Base-by-base conservation (phyloP, 2,113 vertebrate species). In the Anarhynchus alexandrinus region DNA sequence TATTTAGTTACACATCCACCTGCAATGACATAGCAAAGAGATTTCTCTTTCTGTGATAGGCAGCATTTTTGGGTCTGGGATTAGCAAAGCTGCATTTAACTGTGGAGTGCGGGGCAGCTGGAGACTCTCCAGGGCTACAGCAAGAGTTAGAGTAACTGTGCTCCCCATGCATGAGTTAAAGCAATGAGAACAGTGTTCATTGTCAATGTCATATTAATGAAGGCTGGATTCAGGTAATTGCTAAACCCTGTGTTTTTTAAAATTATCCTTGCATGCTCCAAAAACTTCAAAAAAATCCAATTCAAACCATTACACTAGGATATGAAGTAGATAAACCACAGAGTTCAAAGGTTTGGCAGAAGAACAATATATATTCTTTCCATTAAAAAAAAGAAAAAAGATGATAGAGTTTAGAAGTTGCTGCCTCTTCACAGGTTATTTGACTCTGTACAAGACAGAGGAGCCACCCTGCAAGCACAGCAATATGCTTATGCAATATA, bases 401-500 rank as follows among this genome's bases (percentile, higher is more conserved):
- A 16, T 78, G 38, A 6, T 73, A 82, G 29, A 73, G 29, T 71
- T 84, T 54, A 84, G 65, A 74, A 79, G 59, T n/a, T 86, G n/a
- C 47, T 90, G 47, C 79, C 69, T 72, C 17, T 93, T 94, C 42
- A 61, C 67, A 66, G 45, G 38, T 90, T 30, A 27, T 79, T 74
- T 79, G 84, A 74, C 54, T 61, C 43, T 57, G 14, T 87, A 16
- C 34, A 61, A 88, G 54, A 59, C 42, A 85, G 73, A 93, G 69
- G 18, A 86, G 64, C 79, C 40, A 69, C 49, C 23, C 88, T 70
- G 47, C 42, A 89, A 93, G 77, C 88, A 93, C 69, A 89, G 88
- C 80, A 95, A 91, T 83, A 93, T 52, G 51, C 67, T 88, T 96
- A 83, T 74, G 72, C 88, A 94, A 82, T 82, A 88, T 40, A 92